Evolutionary conservation across 2,113 vertebrate genomes (phyloP), one percentile per base, ranked within the genome.

Genomic region (Pavo muticus): DNA sequence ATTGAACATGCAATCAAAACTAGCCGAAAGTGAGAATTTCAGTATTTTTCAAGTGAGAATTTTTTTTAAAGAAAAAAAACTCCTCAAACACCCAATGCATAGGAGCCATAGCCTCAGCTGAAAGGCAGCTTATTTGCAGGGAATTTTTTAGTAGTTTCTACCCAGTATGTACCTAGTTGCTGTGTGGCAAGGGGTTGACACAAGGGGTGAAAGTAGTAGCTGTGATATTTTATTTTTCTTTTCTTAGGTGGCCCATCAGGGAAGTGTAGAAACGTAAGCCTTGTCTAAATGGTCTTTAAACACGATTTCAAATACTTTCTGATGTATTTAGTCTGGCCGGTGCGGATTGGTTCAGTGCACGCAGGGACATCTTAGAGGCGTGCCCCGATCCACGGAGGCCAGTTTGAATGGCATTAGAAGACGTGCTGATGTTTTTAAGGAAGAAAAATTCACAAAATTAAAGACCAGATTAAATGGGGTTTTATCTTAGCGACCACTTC

Each of bases 31-130:
- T 63, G 57, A 97, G 90, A 90, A 93, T 90, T 96, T 95, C 45
- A 91, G 95, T 97, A 90, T 97, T 97, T 98, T 97, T 96, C 90
- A 52, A 96, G 85, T 47, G 61, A 95, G 68, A 70, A 45, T 40
- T 88, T 91, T 96, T 95, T 96, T 96, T 88, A 91, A 84, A 91
- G 79, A 82, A 25, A 64, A 25, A 64, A 91, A 84, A 91, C 89
- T 97, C 95, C 90, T 96, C 95, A 95, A 97, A 77, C 91, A 96
- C 92, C 97, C 76, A 64, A 97, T 97, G 98, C 97, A 94, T 94
- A 98, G 97, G 97, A 98, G 96, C 98, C 98, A 98, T 98, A 98
- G 97, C 96, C 96, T 98, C 97, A 97, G 96, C 94, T 95, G 97
- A 97, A 98, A 97, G 91, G 95, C 96, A 97, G 96, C 96, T 97